Evolutionary conservation across 2,888 invertebrate genomes (phyloP).

Genomic region (Parasteatoda lunata): DNA sequence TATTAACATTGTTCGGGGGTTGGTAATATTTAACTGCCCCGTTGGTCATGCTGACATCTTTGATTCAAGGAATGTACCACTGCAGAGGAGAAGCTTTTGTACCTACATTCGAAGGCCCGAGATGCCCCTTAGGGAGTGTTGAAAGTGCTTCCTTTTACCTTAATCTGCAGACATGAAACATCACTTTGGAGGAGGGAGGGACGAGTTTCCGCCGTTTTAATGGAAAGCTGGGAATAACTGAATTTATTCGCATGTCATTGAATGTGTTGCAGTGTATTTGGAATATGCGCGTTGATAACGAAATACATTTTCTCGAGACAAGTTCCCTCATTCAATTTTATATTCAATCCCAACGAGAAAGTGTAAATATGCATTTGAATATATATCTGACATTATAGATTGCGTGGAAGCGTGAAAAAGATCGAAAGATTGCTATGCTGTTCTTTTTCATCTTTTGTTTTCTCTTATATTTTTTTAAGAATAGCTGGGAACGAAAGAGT

Average conservation of each 20-base stretch:
- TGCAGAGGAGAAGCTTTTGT: not conserved
- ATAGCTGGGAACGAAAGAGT: no score
- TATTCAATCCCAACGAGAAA: no score
- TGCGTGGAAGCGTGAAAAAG: no score
- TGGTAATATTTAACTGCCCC: not conserved
- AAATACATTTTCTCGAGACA: not conserved
- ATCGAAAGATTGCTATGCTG: no score
- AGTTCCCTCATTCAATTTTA: no score
- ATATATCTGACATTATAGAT: no score
- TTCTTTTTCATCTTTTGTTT: no score
- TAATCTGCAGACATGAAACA: constrained; percentile 3
- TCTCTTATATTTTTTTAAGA: no score
- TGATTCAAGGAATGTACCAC: not conserved
- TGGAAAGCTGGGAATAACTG: not conserved
- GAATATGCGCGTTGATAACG: not conserved
- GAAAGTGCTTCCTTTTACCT: not conserved
- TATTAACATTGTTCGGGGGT: not conserved
- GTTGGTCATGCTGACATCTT: not conserved
- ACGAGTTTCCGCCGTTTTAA: not conserved
- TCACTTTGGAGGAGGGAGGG: not conserved
- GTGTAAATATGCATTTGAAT: no score
- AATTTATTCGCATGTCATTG: constrained; percentile 2
- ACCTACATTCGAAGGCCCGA: not conserved
- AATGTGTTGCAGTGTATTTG: not conserved
- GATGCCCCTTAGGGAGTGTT: not conserved